These are phyloP conservation scores for Procambarus virginalis DNA, from an alignment of 1,140 invertebrate genomes.

Conservation along the genomic window DNA sequence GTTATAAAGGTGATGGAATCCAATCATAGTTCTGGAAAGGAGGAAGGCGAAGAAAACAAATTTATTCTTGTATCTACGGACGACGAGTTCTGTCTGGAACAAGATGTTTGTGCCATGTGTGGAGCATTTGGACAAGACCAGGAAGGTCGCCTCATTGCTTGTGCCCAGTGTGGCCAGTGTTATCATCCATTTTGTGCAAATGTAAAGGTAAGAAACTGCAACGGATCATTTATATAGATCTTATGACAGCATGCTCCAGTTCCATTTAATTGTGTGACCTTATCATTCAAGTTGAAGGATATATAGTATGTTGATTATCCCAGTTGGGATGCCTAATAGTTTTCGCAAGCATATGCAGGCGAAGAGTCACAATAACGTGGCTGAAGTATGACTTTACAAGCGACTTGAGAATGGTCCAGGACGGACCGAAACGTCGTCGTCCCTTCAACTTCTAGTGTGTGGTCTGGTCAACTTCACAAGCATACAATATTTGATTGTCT, in stretches of 20 bases:
- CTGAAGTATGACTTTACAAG: too few relatives aligned
- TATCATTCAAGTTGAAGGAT: too few relatives aligned
- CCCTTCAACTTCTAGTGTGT: too few relatives aligned
- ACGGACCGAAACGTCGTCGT: too few relatives aligned
- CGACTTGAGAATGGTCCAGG: too few relatives aligned
- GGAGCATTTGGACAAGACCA: slow-evolving; percentile 95
- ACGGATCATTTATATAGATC: not conserved
- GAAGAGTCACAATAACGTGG: too few relatives aligned
- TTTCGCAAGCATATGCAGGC: too few relatives aligned
- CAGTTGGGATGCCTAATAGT: too few relatives aligned
- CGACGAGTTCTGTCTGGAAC: slow-evolving; percentile 94
- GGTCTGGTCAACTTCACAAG: too few relatives aligned
- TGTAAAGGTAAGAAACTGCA: slow-evolving; percentile 82
- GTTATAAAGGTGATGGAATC: slow-evolving; percentile 65
- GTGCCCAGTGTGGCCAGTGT: slow-evolving; percentile 98
- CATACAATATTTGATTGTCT: too few relatives aligned
- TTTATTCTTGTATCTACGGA: slow-evolving; percentile 92
- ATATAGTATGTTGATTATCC: too few relatives aligned
- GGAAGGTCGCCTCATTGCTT: slow-evolving; percentile 95
- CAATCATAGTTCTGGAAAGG: slow-evolving; percentile 61
- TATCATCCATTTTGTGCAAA: slow-evolving; percentile 99
- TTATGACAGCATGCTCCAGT: not conserved
- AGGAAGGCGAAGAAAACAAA: slow-evolving; percentile 84
- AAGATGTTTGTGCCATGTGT: slow-evolving; percentile 98
- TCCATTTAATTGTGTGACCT: too few relatives aligned